phyloP scores from a whole-genome alignment of 2,797 vertebrate genomes.

The Micrastur ruficollis region DNA sequence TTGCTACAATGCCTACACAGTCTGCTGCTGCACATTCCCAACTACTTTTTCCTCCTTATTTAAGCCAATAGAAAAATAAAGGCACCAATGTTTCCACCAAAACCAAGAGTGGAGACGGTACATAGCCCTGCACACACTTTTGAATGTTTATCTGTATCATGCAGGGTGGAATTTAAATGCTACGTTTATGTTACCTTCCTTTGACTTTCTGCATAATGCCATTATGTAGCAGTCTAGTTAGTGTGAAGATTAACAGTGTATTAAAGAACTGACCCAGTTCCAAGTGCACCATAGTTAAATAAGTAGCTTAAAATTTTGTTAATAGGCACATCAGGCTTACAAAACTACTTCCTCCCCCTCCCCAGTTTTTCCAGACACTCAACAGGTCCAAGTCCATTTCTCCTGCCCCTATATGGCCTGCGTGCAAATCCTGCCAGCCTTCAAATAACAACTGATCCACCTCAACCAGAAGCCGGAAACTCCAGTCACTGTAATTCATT shows the following conservation, averaged over 20 bases:
- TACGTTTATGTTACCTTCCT: not conserved
- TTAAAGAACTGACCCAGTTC: not conserved
- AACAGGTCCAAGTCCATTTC: not conserved
- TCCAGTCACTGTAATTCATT: not conserved
- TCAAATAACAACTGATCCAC: not conserved
- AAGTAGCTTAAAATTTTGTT: conserved; percentile 22
- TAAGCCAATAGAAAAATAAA: not conserved
- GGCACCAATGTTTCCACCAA: not conserved
- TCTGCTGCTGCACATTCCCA: not conserved
- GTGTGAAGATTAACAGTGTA: not conserved
- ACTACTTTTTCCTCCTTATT: not conserved
- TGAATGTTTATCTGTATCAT: not conserved
- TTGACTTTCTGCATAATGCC: not conserved
- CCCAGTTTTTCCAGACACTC: not conserved
- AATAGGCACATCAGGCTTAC: not conserved
- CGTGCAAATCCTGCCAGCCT: not conserved
- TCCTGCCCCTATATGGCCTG: not conserved
- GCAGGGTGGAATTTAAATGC: not conserved
- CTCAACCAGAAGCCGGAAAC: not conserved
- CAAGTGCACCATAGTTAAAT: not conserved
- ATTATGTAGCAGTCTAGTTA: not conserved
- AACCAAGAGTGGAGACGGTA: not conserved
- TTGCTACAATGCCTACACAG: not conserved
- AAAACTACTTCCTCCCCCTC: not conserved
- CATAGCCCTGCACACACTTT: not conserved